A percentile compares a stretch with the other conserved stretches of the same genome.
Evolutionary conservation across 2,113 vertebrate species (phyloP).

Genomic region (Lophotis ruficrista): DNA sequence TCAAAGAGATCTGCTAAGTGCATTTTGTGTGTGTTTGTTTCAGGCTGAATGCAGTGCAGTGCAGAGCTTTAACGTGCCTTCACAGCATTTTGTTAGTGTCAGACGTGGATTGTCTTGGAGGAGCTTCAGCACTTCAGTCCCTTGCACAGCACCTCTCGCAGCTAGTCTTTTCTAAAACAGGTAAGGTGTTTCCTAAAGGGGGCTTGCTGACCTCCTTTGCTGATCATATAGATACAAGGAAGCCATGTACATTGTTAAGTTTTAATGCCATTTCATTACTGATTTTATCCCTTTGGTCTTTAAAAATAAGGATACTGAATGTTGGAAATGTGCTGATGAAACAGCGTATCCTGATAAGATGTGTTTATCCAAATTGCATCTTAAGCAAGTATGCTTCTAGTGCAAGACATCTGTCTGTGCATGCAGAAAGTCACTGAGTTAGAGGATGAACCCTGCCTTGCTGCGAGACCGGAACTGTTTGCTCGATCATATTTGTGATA

Average conservation of each 20-base stretch:
- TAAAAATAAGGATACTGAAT: not conserved
- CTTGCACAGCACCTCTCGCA: slow-evolving; percentile 89
- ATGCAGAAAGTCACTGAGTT: not conserved
- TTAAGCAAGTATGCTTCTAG: not conserved
- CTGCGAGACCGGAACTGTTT: not conserved
- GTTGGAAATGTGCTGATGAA: not conserved
- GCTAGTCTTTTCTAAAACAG: slow-evolving; percentile 84
- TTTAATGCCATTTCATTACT: not conserved
- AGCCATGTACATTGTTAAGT: not conserved
- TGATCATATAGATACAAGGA: not conserved
- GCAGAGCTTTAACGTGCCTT: slow-evolving; percentile 90
- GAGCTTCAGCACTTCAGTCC: slow-evolving; percentile 82
- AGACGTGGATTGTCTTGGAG: slow-evolving; percentile 89
- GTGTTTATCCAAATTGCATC: not conserved
- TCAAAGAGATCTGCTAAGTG: not conserved
- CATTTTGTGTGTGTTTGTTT: not conserved
- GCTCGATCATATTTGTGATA: not conserved
- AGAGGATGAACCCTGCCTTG: not conserved
- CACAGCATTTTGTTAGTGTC: slow-evolving; percentile 91
- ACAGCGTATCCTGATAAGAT: not conserved
- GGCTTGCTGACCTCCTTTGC: not conserved
- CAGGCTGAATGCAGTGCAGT: slow-evolving; percentile 90
- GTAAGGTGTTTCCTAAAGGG: slow-evolving; percentile 61
- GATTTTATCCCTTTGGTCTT: not conserved
- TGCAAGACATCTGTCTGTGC: not conserved